Percentiles rank a stretch among this genome's conserved stretches.
Conservation (phyloP, 1,140 invertebrate species). For the Drosophila pallidifrons region DNA sequence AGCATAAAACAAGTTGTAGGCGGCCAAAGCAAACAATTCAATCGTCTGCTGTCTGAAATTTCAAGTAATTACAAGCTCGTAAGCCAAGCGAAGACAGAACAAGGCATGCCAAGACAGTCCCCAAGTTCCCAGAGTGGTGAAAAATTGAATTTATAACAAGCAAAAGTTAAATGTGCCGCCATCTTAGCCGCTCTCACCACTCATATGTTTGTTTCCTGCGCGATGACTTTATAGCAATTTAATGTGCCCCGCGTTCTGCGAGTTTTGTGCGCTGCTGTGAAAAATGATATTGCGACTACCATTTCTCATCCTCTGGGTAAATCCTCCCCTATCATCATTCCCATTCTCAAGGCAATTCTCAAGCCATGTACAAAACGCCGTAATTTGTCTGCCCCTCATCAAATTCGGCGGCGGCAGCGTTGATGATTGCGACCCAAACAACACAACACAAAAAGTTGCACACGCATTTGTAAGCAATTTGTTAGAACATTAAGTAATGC, state of each 20-base stretch:
- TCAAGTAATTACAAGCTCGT: slow-evolving; percentile 46
- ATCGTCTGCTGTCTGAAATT: slow-evolving; percentile 28
- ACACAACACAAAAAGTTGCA: slow-evolving; percentile 12
- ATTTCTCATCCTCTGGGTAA: slow-evolving; percentile 21
- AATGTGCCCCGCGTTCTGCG: slow-evolving; percentile 56
- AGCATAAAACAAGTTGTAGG: slow-evolving; percentile 5
- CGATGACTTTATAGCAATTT: slow-evolving; percentile 79
- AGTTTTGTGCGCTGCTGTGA: slow-evolving; percentile 46
- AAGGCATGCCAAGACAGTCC: not conserved
- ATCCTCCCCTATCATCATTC: not conserved
- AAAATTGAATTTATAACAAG: slow-evolving; percentile 81
- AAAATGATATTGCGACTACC: slow-evolving; percentile 65
- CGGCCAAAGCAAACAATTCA: slow-evolving; percentile 54
- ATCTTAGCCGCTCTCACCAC: not conserved
- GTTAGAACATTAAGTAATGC: slow-evolving; percentile 4
- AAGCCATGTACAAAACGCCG: slow-evolving; percentile 34
- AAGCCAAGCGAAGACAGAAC: not conserved
- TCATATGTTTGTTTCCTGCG: slow-evolving; percentile 53
- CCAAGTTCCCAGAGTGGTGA: slow-evolving; percentile 43
- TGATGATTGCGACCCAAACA: slow-evolving; percentile 1
- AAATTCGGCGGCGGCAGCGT: slow-evolving; percentile 13
- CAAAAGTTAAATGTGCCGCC: slow-evolving; percentile 65
- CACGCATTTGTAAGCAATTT: slow-evolving; percentile 36
- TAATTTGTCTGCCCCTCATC: slow-evolving; percentile 67
- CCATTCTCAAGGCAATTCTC: not conserved